Evolutionary conservation across 2,888 invertebrate genomes (phyloP).

Genomic region (Auanema freiburgensis): DNA sequence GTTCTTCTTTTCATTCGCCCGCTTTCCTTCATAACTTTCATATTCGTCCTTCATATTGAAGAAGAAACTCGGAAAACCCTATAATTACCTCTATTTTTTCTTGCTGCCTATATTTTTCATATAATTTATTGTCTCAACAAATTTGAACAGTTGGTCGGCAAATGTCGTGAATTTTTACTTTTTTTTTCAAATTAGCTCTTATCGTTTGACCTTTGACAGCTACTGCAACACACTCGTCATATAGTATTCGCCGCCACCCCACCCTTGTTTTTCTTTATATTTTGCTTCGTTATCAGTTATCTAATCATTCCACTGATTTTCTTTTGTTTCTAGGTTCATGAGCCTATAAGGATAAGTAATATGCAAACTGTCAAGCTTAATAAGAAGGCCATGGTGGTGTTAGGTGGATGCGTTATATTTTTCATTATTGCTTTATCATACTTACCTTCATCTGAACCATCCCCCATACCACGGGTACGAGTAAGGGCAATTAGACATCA

Average conservation of each 20-base stretch:
- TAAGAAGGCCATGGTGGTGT: slow-evolving; percentile 28
- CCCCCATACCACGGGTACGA: slow-evolving; percentile 3
- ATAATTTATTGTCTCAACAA: no score
- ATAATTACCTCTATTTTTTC: no score
- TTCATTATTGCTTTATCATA: slow-evolving; percentile 31
- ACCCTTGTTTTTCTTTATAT: neutral
- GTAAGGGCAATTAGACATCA: slow-evolving; percentile 10
- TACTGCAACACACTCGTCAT: neutral
- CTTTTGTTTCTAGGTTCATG: neutral
- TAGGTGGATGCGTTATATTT: slow-evolving; percentile 29
- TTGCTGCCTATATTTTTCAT: no score
- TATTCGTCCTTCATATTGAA: no score
- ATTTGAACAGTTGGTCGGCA: no score
- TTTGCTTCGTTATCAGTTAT: neutral
- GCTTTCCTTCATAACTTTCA: no score
- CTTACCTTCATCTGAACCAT: slow-evolving; percentile 7
- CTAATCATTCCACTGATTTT: neutral
- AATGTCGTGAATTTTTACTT: no score
- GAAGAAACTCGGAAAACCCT: no score
- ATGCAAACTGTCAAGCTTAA: slow-evolving; percentile 46
- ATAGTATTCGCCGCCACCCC: neutral
- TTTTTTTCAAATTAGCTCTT: no score
- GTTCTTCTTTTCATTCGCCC: no score
- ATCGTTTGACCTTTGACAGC: no score
- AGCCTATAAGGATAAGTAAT: slow-evolving; percentile 9